Evolutionary conservation across 2,888 invertebrate genomes (phyloP).

Genomic region (Chymomyza caudatula): DNA sequence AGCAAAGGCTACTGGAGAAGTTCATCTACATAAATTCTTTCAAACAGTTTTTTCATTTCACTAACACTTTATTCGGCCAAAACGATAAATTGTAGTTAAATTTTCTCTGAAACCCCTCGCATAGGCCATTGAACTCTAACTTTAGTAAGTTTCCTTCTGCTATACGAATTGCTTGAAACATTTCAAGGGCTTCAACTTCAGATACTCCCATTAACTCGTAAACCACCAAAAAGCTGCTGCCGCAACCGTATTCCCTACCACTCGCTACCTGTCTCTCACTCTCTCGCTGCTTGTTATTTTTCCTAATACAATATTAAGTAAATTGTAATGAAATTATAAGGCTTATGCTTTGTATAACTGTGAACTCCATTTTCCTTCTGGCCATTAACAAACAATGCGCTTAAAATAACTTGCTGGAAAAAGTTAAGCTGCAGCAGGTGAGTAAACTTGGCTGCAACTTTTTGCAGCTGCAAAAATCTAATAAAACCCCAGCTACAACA

Average conservation of each 20-base stretch:
- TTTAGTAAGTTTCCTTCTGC: too few species aligned
- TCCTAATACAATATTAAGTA: slow-evolving; percentile 2
- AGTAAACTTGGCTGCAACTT: slow-evolving; percentile 52
- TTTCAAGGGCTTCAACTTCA: slow-evolving; percentile 11
- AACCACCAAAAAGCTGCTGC: slow-evolving; percentile 8
- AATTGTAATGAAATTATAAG: slow-evolving; percentile 36
- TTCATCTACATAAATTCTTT: too few species aligned
- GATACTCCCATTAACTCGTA: slow-evolving; percentile 10
- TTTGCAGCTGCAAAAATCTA: slow-evolving; percentile 5
- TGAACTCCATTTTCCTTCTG: neutral
- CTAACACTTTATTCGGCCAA: too few species aligned
- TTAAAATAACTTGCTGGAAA: slow-evolving; percentile 5
- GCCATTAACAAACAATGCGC: neutral
- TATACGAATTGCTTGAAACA: neutral
- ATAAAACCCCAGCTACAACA: neutral
- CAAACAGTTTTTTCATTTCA: too few species aligned
- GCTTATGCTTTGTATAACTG: slow-evolving; percentile 2
- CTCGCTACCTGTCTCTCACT: too few species aligned
- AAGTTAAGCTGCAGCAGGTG: slow-evolving; percentile 51
- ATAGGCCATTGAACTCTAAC: too few species aligned
- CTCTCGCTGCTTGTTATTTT: too few species aligned
- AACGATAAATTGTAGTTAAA: too few species aligned
- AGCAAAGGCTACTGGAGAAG: too few species aligned
- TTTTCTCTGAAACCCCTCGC: too few species aligned
- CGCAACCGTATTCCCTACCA: too few species aligned